Percentiles rank a stretch among this genome's conserved stretches.
These are phyloP conservation scores for Eupithecia vulgata DNA, from an alignment of 2,888 invertebrate genomes.

Conservation along the genomic window DNA sequence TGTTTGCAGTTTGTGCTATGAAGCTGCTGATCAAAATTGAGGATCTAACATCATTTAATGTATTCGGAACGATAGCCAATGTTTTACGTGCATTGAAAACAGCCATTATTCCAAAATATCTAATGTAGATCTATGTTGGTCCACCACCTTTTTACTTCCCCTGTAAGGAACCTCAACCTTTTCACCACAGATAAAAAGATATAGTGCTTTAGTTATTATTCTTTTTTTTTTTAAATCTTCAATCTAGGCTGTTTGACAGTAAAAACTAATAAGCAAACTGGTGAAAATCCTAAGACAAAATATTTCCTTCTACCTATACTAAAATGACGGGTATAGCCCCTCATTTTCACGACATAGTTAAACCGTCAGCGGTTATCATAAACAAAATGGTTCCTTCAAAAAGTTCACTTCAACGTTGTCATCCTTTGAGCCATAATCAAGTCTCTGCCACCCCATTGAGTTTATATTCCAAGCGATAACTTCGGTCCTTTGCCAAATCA, in stretches of 20 bases:
- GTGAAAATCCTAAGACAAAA: neutral
- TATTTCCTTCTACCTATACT: neutral
- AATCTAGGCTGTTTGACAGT: neutral
- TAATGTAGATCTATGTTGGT: neutral
- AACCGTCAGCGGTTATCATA: neutral
- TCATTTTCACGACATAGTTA: constrained; percentile 12
- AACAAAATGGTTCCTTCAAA: constrained; percentile 11
- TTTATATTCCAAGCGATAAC: constrained; percentile 24
- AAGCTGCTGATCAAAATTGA: constrained; percentile 7
- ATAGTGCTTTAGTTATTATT: neutral
- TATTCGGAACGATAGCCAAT: neutral
- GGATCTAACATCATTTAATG: constrained; percentile 17
- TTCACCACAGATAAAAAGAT: neutral
- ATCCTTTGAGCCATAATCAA: constrained; percentile 27
- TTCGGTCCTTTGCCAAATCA: constrained; percentile 22
- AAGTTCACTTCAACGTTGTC: constrained; percentile 16
- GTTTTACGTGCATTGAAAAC: neutral
- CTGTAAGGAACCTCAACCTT: neutral
- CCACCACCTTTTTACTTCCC: neutral
- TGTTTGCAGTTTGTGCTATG: constrained; percentile 12
- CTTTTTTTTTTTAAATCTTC: neutral
- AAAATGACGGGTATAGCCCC: neutral
- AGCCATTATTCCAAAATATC: neutral
- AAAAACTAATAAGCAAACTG: neutral
- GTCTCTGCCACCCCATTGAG: constrained; percentile 21